phyloP scores from a whole-genome alignment of 2,113 vertebrate genomes.

The Paradisaea rubra region DNA sequence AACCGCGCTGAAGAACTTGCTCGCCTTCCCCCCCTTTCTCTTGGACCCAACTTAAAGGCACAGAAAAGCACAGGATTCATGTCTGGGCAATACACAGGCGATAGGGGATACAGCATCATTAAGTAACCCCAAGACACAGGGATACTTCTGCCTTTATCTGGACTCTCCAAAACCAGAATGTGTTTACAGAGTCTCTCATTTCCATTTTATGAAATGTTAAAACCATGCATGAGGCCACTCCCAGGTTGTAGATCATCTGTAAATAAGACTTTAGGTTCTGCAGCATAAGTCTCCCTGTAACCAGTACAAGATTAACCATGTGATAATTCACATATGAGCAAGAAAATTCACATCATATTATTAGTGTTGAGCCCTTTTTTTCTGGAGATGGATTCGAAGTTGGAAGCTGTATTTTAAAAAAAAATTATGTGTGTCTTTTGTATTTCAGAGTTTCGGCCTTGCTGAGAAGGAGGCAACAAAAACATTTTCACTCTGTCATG shows the following conservation, averaged over 20 bases:
- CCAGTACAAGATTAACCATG: accelerated
- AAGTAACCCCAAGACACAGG: too few species aligned
- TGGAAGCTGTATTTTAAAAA: neutral
- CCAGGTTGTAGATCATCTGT: neutral
- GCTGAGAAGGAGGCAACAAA: neutral
- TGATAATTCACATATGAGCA: neutral
- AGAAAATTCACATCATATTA: neutral
- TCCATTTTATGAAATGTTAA: neutral
- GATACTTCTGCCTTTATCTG: neutral
- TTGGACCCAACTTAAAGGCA: too few species aligned
- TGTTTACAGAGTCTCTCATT: neutral
- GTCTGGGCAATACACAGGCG: too few species aligned
- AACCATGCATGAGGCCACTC: neutral
- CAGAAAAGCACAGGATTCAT: too few species aligned
- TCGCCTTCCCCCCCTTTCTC: too few species aligned
- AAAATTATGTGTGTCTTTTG: neutral
- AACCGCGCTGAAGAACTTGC: too few species aligned
- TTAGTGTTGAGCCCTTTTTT: neutral
- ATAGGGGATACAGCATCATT: too few species aligned
- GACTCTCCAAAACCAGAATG: neutral
- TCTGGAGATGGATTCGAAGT: neutral
- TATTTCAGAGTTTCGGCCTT: neutral
- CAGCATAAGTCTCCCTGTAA: neutral
- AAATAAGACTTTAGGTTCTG: neutral
- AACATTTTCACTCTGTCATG: neutral